Conservation (phyloP, 2,113 vertebrate species). For the Gambusia affinis region DNA sequence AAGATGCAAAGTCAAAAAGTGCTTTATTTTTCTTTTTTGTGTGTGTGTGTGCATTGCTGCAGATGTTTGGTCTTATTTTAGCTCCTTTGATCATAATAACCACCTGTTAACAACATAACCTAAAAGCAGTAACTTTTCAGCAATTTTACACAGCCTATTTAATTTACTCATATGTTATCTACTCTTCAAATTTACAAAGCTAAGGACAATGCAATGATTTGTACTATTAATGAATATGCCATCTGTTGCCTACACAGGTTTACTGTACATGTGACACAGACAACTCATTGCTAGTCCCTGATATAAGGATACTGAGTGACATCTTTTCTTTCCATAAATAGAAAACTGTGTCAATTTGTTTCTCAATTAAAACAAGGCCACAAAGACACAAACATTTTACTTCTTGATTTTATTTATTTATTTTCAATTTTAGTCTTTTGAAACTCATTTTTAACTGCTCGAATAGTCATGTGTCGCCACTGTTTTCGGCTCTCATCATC, state of each 20-base stretch:
- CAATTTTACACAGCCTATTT: neutral
- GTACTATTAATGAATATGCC: neutral
- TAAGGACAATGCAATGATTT: neutral
- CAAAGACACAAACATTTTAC: no score
- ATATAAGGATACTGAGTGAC: neutral
- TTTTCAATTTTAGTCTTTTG: no score
- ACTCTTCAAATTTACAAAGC: neutral
- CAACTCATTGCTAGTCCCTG: neutral
- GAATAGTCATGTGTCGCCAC: no score
- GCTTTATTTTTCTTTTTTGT: neutral
- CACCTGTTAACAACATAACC: constrained; percentile 20
- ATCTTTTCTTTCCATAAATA: no score
- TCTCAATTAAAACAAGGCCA: no score
- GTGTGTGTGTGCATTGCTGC: neutral
- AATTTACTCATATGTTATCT: neutral
- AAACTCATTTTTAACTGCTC: no score
- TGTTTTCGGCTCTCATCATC: no score
- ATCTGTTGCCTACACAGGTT: neutral
- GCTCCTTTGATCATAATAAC: constrained; percentile 21
- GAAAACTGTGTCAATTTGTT: no score
- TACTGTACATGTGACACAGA: neutral
- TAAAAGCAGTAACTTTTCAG: constrained; percentile 1
- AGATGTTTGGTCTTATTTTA: constrained; percentile 40
- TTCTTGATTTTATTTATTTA: no score
- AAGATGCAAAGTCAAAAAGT: constrained; percentile 15